Percentiles rank a stretch among this genome's conserved stretches.
Evolutionary conservation across 2,113 vertebrate genomes (phyloP).

Genomic region (Bothrops jararaca): DNA sequence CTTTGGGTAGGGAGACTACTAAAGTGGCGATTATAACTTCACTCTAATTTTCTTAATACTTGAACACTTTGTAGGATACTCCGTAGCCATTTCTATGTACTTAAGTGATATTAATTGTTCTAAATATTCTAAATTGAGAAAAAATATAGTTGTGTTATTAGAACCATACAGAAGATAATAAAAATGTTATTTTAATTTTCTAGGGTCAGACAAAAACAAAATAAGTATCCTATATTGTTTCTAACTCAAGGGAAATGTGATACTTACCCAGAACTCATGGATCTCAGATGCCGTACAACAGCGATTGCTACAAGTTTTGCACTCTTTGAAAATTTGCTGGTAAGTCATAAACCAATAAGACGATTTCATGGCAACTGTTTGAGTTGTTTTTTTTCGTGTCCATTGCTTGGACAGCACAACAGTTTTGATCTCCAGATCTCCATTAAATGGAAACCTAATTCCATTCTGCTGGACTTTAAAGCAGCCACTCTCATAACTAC

Average conservation of each 20-base stretch:
- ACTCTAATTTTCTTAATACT: not conserved
- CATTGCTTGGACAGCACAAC: not conserved
- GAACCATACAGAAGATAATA: not conserved
- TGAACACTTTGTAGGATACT: not conserved
- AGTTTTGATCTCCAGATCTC: not conserved
- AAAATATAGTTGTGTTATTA: not conserved
- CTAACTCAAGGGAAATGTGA: conserved; percentile 90
- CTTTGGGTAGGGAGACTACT: not conserved
- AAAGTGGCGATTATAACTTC: not conserved
- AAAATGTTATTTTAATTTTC: not conserved
- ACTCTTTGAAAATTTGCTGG: conserved; percentile 94
- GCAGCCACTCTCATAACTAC: not conserved
- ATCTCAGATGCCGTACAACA: conserved; percentile 88
- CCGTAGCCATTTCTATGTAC: not conserved
- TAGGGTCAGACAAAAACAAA: conserved; percentile 95
- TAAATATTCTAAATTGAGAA: not conserved
- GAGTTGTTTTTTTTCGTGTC: not conserved
- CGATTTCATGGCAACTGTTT: not conserved
- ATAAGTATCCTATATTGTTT: conserved; percentile 96
- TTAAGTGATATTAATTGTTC: not conserved
- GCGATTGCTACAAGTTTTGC: conserved; percentile 93
- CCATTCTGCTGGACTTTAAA: not conserved
- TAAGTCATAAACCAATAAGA: conserved; percentile 60
- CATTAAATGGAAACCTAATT: not conserved
- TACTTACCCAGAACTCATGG: conserved; percentile 91